A percentile compares a stretch with the other conserved stretches of the same genome.
Evolutionary conservation across 2,888 invertebrate species (phyloP).

Genomic region (Chrysina gloriosa): DNA sequence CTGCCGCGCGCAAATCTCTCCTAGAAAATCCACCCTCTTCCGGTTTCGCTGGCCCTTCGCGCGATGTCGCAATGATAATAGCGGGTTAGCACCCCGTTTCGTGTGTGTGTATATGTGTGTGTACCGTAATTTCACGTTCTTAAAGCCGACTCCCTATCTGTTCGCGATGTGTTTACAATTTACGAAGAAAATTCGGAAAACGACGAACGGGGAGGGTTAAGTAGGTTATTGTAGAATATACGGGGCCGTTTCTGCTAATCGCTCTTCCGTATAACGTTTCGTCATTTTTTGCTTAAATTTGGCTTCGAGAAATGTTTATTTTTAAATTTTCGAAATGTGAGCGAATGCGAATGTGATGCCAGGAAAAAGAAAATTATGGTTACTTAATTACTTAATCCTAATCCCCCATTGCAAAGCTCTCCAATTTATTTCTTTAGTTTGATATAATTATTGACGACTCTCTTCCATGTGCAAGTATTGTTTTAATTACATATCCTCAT

Average conservation of each 20-base stretch:
- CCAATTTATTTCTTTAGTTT: too few species aligned
- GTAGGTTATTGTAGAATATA: not conserved
- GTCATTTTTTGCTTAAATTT: not conserved
- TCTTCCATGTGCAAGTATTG: too few species aligned
- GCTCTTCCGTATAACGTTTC: not conserved
- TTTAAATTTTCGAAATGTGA: too few species aligned
- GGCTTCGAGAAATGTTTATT: too few species aligned
- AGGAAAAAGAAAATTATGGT: too few species aligned
- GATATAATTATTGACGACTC: too few species aligned
- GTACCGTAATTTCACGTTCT: not conserved
- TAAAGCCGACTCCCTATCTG: not conserved
- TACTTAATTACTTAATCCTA: too few species aligned
- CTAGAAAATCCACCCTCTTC: constrained; percentile 34
- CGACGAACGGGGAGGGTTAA: not conserved
- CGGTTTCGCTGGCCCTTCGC: constrained; percentile 41
- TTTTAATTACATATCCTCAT: too few species aligned
- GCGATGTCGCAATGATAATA: constrained; percentile 45
- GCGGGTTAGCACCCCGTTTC: constrained; percentile 45
- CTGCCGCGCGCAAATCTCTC: not conserved
- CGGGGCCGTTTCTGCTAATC: not conserved
- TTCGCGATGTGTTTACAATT: not conserved
- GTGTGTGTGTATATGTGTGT: too few species aligned
- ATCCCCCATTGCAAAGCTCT: too few species aligned
- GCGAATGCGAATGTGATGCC: too few species aligned
- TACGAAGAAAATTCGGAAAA: not conserved